phyloP scores from a whole-genome alignment of 2,113 vertebrate species.

The Ceyx margarethae region DNA sequence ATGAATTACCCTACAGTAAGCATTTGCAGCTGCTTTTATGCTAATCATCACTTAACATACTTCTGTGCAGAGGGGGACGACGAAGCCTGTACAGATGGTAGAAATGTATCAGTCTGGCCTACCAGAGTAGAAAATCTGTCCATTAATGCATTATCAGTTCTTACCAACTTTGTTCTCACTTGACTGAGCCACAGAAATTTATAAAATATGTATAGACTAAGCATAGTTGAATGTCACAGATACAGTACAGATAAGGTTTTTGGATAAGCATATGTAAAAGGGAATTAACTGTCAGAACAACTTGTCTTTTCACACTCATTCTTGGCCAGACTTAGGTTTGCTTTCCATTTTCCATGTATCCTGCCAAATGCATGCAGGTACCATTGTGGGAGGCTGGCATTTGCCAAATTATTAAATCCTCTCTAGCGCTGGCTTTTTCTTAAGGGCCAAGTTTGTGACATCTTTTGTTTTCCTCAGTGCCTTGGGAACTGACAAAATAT shows the following conservation, averaged over 20 bases:
- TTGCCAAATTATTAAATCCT: background rate
- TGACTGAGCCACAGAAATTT: background rate
- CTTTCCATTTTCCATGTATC: background rate
- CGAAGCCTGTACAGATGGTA: background rate
- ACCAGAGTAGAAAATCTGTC: conserved; percentile 21
- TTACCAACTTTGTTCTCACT: background rate
- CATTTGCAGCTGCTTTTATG: conserved; percentile 19
- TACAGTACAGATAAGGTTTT: background rate
- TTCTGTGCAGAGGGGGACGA: background rate
- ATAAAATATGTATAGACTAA: background rate
- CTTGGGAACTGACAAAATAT: background rate
- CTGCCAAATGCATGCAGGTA: background rate
- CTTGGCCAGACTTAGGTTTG: background rate
- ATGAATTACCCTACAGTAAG: conserved; percentile 12
- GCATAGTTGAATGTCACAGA: background rate
- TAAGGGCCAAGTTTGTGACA: background rate
- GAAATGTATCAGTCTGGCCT: background rate
- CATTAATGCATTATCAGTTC: conserved; percentile 17
- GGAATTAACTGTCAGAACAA: background rate
- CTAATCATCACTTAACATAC: background rate
- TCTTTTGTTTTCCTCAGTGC: background rate
- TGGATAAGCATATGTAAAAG: background rate
- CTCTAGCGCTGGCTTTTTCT: background rate
- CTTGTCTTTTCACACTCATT: background rate
- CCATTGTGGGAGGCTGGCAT: background rate